Base-by-base conservation (phyloP, 1,140 invertebrate species). In the Macrobrachium rosenbergii region DNA sequence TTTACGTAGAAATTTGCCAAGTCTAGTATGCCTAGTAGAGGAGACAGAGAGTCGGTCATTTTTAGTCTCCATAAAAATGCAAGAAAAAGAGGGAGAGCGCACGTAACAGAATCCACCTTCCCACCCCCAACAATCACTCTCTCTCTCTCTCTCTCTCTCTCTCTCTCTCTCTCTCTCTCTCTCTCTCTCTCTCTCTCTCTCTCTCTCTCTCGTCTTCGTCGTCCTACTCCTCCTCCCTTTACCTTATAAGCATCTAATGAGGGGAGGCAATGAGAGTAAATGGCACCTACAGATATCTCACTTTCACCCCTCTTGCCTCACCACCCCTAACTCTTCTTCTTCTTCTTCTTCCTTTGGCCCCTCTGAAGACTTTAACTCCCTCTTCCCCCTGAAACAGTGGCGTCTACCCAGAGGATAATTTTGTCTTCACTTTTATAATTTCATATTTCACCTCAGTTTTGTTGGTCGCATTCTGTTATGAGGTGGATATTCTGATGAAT, bases 111-210 rank as follows among this genome's bases (percentile, higher is more conserved):
- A 19, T 37, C 8, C 28, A 23, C 28, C 28, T 37, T 43, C 45
- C 72, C 28, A 19, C 28, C 72, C 28, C 28, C 28, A 21, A 19
- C 72, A 8, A 19, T 37, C 23, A 11, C 23, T 75, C 17, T 75
- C 72, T 75, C 23, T 28, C 72, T 75, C 72, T 28, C 23, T 28
- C 72, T 75, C 23, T 21, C 72, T 37, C 72, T 75, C 72, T 75
- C 72, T 37, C 72, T 75, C 72, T n/a, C 28, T 37, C 28, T 23
- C 28, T 37, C 72, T 75, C 28, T 75, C 72, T 37, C 72, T 73
- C 69, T 73, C 69, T 21, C 52, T 79, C 77, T 28, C 59, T 60
- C 77, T 60, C 77, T 60, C 59, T 60, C 77, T 79, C 45, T 60
- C 59, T 60, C 77, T 60, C 45, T 60, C 59, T 28, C 77, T 79